Conservation (phyloP, 2,888 invertebrate genomes). For the Bombylius major region DNA sequence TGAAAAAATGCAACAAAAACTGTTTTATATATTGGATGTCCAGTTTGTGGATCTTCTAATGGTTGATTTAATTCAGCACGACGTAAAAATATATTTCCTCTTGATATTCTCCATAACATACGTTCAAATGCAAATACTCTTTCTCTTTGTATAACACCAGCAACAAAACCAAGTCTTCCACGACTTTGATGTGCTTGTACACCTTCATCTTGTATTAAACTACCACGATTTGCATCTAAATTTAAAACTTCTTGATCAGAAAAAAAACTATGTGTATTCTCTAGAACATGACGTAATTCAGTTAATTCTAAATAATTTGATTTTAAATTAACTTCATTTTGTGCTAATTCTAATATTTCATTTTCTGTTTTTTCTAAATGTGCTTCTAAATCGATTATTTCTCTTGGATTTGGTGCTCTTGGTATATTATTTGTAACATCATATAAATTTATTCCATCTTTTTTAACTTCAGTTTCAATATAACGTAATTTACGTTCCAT, state of each 20-base stretch:
- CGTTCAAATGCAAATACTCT: slow-evolving; percentile 71
- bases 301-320: slow-evolving; percentile 84
- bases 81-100: slow-evolving; percentile 73
- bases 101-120: slow-evolving; percentile 78
- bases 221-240: slow-evolving; percentile 42
- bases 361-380: slow-evolving; percentile 93
- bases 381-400: slow-evolving; percentile 66
- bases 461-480: slow-evolving; percentile 64
- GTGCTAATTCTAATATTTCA: slow-evolving; percentile 85
- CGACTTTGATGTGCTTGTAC: slow-evolving; percentile 26
- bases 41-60: slow-evolving; percentile 60
- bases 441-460: slow-evolving; percentile 57
- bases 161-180: slow-evolving; percentile 54
- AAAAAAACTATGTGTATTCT: slow-evolving; percentile 61
- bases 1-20: slow-evolving; percentile 73
- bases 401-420: slow-evolving; percentile 59
- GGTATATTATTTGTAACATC: slow-evolving; percentile 49
- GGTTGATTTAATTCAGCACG: slow-evolving; percentile 64
- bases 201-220: slow-evolving; percentile 54
- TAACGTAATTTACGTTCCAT: slow-evolving; percentile 69
- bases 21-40: slow-evolving; percentile 56
- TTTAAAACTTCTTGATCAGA: slow-evolving; percentile 29
- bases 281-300: slow-evolving; percentile 80
- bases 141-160: slow-evolving; percentile 73
- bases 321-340: slow-evolving; percentile 84